Evolutionary conservation across 2,113 vertebrate species (phyloP).

Genomic region (Typhlomys cinereus): DNA sequence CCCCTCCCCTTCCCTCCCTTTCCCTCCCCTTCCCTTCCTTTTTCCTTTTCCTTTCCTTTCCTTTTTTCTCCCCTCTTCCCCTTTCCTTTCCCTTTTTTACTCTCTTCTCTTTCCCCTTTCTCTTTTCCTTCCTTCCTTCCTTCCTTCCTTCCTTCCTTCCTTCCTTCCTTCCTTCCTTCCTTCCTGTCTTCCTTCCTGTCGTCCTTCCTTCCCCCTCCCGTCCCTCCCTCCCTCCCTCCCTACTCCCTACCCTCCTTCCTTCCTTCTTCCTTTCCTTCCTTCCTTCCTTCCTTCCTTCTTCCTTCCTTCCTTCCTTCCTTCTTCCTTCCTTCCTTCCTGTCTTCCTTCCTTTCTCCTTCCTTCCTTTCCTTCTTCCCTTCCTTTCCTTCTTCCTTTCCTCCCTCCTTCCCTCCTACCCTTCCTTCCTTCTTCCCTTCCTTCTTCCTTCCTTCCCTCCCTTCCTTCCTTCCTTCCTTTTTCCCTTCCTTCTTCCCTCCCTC

Average conservation of each 20-base stretch:
- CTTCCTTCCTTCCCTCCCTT: neutral
- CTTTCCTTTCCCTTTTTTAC: neutral
- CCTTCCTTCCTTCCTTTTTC: neutral
- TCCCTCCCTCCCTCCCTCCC: neutral
- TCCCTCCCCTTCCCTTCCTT: neutral
- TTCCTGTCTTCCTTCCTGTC: neutral
- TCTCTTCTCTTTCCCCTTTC: neutral
- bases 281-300: neutral
- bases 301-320: neutral
- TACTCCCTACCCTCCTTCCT: neutral
- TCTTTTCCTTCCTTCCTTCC: neutral
- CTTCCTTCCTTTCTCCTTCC: neutral
- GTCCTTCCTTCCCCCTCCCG: neutral
- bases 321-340: neutral
- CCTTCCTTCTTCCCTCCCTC: neutral
- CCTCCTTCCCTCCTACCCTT: neutral
- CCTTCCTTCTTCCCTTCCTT: neutral
- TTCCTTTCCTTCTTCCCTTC: neutral
- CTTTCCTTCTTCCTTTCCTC: neutral
- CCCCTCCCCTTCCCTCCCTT: too few relatives aligned
- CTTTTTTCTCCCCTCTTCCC: neutral
- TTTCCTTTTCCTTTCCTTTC: neutral
- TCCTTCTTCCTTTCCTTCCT: neutral
- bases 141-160: neutral
- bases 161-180: neutral